Evolutionary conservation across 2,797 vertebrate species (phyloP), one percentile per base, ranked within the genome.

Genomic region (Otolemur crassicaudatus): DNA sequence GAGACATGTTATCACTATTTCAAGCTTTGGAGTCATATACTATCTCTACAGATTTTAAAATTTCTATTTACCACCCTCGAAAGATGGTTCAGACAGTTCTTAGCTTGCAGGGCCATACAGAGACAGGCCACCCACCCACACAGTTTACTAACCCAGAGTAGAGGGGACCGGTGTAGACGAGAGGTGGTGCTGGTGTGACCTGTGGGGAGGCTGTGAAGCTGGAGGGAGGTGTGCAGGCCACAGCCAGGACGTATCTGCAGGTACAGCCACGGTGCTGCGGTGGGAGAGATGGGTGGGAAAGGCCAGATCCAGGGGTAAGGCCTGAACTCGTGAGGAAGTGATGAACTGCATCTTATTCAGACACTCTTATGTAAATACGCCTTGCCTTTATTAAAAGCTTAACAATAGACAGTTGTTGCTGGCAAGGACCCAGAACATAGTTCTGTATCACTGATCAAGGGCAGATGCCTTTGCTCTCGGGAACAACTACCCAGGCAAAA

Each of bases 381-480:
- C 53, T 58, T 17, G 31, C 34, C n/a, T 60, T 75, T 49, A 31
- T 7, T 56, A n/a, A 20, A 60, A 84, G 7, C 1, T 20, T 20
- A 56, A 13, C 49, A 20, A 4, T 34, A 27, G 53, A 0, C 3
- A 12, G 9, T 9, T 13, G 1, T 34, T 31, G 17, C 56, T 11
- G 27, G 49, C 19, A 1, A 12, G 40, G 49, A 22, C 34, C 29
- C 37, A 29, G 34, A 29, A 22, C 20, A 14, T 19, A 7, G 61
- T 60, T 46, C 16, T 2, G 3, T 11, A 1, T 22, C 13, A 0
- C 22, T 23, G 49, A 6, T 11, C 20, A 17, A 13, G 7, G 19
- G 29, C 27, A 13, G 58, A 1, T 12, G 20, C 16, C 0, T 31
- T 14, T 40, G 25, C 46, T 53, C 14, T 58, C 1, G 20, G 49